Evolutionary conservation across 2,797 vertebrate species (phyloP), one percentile per base, ranked within the genome.

Genomic region (Yasuhikotakia modesta): DNA sequence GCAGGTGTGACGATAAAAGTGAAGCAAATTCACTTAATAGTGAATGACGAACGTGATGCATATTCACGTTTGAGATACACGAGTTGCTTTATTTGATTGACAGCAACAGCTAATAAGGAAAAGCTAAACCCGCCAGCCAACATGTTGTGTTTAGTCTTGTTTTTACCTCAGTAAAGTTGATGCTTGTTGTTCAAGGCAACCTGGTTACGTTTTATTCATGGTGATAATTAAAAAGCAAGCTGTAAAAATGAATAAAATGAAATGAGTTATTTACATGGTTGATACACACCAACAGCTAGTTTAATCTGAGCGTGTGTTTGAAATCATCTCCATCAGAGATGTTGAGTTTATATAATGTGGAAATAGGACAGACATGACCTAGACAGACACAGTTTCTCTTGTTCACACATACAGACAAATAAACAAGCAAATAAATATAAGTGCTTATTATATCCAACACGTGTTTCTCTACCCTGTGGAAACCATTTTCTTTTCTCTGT

Each of bases 211-310:
- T 70, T 60, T 71, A 32, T 67, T 77, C 27, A 50, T 5, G 64
- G 63, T 82, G 77, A 57, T 84, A 81, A 82, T 79, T 79, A 65
- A 67, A 79, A 70, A 32, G 58, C 68, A 63, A 55, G 12, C 58
- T 43, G 77, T 80, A 70, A 43, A 74, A 84, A 84, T 80, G 19
- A 80, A 60, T n/a, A n/a, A n/a, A n/a, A n/a, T n/a, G n/a, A n/a
- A n/a, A n/a, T n/a, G n/a, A 57, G 35, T 21, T 46, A 73, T 43
- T 63, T 63, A 53, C 52, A 27, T 71, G 53, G 58, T 48, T 67
- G 22, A 61, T 67, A 53, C 50, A 19, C 19, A 45, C 16, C 30
- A 24, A 52, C 46, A 68, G 5, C n/a, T 45, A 48, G 24, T 63
- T 48, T 53, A 4, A 19, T 27, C 55, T 55, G 4, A 10, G 13